Base-by-base conservation (phyloP, 2,797 vertebrate genomes). In the Sciurus carolinensis region DNA sequence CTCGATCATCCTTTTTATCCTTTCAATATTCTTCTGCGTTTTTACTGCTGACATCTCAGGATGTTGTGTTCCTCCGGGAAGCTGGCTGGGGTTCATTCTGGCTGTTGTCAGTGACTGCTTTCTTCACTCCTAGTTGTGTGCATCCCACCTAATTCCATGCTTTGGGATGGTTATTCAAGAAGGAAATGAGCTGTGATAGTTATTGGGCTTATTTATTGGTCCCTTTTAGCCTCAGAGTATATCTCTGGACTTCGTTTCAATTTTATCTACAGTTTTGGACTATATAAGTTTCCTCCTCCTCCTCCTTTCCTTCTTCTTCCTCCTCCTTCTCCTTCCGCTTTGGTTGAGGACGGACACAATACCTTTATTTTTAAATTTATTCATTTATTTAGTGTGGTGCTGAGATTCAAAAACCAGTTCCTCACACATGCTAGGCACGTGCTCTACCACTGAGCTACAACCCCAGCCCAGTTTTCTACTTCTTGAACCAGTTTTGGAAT, bases 181-280 rank as follows among this genome's bases (percentile, higher is more conserved):
- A 67, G 22, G 26, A 81, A 67, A 66, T 82, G 10, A 75, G 8
- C 59, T 82, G 17, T 64, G 81, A 39, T 80, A 57, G 66, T 22
- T 30, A 17, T 26, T 67, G 69, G 66, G 47, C 73, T 72, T 73
- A 69, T 14, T 17, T 44, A 54, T 36, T 36, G 39, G 83, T 72
- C 8, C 28, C 42, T 62, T 85, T 85, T 36, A 85, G 42, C 52
- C 42, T 52, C 77, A 69, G 77, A 88, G 36, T 22, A 13, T 18
- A 36, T 90, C 57, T 93, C 92, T 66, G 50, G 39, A 67, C 30
- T 39, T 86, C 39, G 73, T 67, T 90, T 86, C 69, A 86, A 22
- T 79, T 91, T 90, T 47, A 59, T 28, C 26, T 89, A 54, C 30
- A 30, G 86, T 90, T 39, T 93, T 66, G 33, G 54, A 90, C 80